Evolutionary conservation across 2,797 vertebrate species (phyloP).

Genomic region (Podargus strigoides): DNA sequence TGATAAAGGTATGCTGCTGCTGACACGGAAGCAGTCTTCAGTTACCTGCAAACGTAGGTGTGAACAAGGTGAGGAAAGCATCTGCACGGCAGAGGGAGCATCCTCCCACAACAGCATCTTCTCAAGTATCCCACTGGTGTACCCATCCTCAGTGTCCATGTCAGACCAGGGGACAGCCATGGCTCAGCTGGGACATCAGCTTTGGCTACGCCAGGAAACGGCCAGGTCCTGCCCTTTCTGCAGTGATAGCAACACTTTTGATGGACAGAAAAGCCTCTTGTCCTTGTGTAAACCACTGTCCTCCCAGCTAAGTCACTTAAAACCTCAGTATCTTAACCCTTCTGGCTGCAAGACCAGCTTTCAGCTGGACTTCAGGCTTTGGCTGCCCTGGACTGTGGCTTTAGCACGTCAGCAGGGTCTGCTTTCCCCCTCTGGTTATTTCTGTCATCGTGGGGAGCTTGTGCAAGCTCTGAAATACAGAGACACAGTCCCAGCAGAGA

Average conservation of each 20-base stretch:
- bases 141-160: rapidly evolving
- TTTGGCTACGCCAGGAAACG: too few relatives aligned
- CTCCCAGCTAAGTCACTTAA: not conserved
- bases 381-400: not conserved
- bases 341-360: not conserved
- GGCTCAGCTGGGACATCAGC: not conserved
- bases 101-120: not conserved
- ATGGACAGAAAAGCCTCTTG: not conserved
- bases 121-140: not conserved
- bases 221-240: not conserved
- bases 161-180: not conserved
- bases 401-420: not conserved
- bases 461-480: not conserved
- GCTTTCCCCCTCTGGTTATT: not conserved
- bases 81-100: not conserved
- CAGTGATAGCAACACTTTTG: not conserved
- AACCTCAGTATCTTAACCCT: not conserved
- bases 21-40: not conserved
- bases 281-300: rapidly evolving
- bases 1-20: not conserved
- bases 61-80: rapidly evolving
- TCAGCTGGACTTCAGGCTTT: not conserved
- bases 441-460: not conserved
- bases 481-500: not conserved
- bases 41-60: not conserved